Conservation (phyloP, 2,888 invertebrate genomes). For the Phalera bucephala region DNA sequence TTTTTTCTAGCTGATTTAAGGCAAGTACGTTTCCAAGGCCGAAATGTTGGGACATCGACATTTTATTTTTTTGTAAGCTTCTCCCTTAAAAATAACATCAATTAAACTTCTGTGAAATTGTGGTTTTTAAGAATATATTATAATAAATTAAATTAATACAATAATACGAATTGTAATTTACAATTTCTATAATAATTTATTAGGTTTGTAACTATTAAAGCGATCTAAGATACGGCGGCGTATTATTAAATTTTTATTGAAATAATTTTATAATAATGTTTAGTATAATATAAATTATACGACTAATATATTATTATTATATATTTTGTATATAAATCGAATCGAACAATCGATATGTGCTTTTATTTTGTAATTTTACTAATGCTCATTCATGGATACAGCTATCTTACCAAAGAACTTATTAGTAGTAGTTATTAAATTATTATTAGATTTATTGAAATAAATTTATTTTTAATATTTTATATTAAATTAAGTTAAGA, state of each 20-base stretch:
- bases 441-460: slow-evolving; percentile 14
- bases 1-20: no score
- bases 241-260: slow-evolving; percentile 2
- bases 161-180: background rate
- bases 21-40: no score
- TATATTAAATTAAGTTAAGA: background rate
- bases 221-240: background rate
- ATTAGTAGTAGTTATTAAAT: slow-evolving; percentile 30
- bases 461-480: slow-evolving; percentile 1
- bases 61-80: no score
- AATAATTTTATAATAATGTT: slow-evolving; percentile 9
- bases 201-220: background rate
- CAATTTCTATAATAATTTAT: background rate
- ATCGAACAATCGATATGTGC: slow-evolving; percentile 24
- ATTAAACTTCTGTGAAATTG: no score
- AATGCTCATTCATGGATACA: slow-evolving; percentile 59
- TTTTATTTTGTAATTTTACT: slow-evolving; percentile 45
- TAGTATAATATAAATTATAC: slow-evolving; percentile 17
- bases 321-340: slow-evolving; percentile 28
- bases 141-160: no score
- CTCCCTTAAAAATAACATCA: no score
- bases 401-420: slow-evolving; percentile 78
- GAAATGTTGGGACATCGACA: no score
- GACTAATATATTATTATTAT: slow-evolving; percentile 2
- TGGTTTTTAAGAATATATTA: background rate